Evolutionary conservation across 2,113 vertebrate genomes (phyloP), one percentile per base, ranked within the genome.

Genomic region (Sinocyclocheilus rhinocerous): DNA sequence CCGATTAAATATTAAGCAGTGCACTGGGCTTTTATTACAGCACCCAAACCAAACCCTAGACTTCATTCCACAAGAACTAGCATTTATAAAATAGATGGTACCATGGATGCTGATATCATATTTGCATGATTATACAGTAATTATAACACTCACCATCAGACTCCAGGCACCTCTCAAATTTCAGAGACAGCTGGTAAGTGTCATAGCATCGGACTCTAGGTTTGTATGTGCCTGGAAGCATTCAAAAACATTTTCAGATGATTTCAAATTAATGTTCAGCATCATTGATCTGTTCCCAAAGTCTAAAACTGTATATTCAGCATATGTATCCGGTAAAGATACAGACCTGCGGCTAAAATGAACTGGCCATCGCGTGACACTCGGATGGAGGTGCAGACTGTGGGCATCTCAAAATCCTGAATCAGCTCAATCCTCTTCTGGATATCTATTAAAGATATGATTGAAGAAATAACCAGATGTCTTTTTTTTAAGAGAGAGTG

Each of bases 401-500:
- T 98, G 52, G 98, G 98, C 98, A 99, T 99, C 90, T 98, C 97
- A 93, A 99, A 99, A 89, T 99, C 98, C 88, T 99, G 98, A 91
- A 99, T 98, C 86, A 99, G 98, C 89, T 99, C 97, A 77, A 99
- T 99, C 93, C 98, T 97, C 83, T 96, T 97, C 26, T 96, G 97
- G 90, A 99, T 91, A 90, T 97, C 98, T 99, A 87, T 0, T 59
- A 73, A 61, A 4, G 1, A 76, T 2, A 76, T 12, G 36, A 45
- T 39, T 4, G 42, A 12, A 73, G 4, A n/a, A 15, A 75, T 42
- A 2, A 24, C 39, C 39, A 24, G 11, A 6, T 16, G 11, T 45
- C 39, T 24, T 15, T 33, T 15, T 33, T 33, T 33, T 26, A 9
- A 69, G 36, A 22, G 36, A 22, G 26, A 69, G 24, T 2, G 59